phyloP scores from a whole-genome alignment of 2,888 invertebrate genomes.

The Eucriotettix oculatus region DNA sequence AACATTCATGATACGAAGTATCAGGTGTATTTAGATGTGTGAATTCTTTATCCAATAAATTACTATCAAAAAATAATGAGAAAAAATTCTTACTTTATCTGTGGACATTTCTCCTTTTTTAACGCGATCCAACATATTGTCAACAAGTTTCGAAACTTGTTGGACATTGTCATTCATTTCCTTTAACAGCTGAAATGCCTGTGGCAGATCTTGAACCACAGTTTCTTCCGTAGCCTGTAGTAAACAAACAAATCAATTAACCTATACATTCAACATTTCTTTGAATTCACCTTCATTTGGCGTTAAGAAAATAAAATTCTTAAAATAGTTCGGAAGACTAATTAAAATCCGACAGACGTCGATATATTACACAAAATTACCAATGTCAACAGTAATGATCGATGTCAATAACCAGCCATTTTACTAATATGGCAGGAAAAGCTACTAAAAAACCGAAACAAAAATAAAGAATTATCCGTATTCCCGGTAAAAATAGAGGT shows the following conservation, averaged over 20 bases:
- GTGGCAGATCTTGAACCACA: slow-evolving; percentile 51
- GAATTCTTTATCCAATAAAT: neutral
- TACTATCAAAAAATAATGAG: neutral
- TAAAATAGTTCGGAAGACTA: too few species aligned
- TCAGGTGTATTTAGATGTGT: too few species aligned
- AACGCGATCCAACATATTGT: slow-evolving; percentile 62
- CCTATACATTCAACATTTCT: too few species aligned
- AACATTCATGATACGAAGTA: too few species aligned
- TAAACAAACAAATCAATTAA: slow-evolving; percentile 9
- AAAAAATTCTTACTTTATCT: slow-evolving; percentile 29
- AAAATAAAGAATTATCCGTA: too few species aligned
- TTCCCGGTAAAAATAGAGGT: too few species aligned
- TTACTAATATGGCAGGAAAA: slow-evolving; percentile 1
- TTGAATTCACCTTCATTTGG: too few species aligned
- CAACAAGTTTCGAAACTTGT: slow-evolving; percentile 63
- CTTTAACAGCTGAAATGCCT: slow-evolving; percentile 54
- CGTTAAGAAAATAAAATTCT: too few species aligned
- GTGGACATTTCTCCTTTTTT: slow-evolving; percentile 67
- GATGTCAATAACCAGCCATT: slow-evolving; percentile 1
- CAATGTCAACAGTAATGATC: neutral
- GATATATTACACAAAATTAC: neutral
- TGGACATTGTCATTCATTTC: slow-evolving; percentile 75
- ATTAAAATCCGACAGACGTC: too few species aligned
- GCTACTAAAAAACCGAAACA: neutral
- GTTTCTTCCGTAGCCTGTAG: slow-evolving; percentile 38